Base-by-base conservation (phyloP, 2,113 vertebrate genomes). In the Aegithalos caudatus region DNA sequence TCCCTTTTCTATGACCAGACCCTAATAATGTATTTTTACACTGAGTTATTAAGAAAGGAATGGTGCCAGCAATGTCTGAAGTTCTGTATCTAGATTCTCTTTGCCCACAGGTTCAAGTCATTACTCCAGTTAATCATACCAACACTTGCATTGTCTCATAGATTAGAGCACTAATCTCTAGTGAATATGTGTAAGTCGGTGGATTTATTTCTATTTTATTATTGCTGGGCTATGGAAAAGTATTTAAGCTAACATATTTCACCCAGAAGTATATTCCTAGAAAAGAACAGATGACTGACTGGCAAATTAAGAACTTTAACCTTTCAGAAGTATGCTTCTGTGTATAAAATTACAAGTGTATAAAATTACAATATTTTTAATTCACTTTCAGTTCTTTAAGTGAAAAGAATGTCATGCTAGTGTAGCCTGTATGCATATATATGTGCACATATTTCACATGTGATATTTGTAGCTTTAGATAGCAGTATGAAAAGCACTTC, bases 61-160 rank as follows among this genome's bases (percentile, higher is more conserved):
- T 12, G 4, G 7, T 69, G 22, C 20, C 64, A 69, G 10, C 16
- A 57, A 29, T 11, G 9, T n/a, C 37, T 80, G 45, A 25, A 57
- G 14, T 47, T 91, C 27, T 50, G 1, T 13, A 21, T 72, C 27
- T 44, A 35, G 28, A 51, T 53, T 72, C 10, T 61, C 17, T 2
- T 20, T 81, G 31, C 31, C 27, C 23, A 25, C 12, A 88, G 20
- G 13, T 87, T 85, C 21, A 47, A 35, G 44, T 82, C 44, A 48
- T 76, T 42, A 44, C 12, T 38, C 38, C 28, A 35, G 51, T 64
- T 74, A 74, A 79, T 61, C 66, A 72, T 45, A 50, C 3, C 22
- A 58, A 42, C 4, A 37, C 0, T 4, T 2, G 0, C 40, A 51
- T 8, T 21, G 21, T 61, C 13, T 82, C 17, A 66, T 5, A 48